Conservation (phyloP, 2,888 invertebrate genomes). For the Rhingia rostrata region DNA sequence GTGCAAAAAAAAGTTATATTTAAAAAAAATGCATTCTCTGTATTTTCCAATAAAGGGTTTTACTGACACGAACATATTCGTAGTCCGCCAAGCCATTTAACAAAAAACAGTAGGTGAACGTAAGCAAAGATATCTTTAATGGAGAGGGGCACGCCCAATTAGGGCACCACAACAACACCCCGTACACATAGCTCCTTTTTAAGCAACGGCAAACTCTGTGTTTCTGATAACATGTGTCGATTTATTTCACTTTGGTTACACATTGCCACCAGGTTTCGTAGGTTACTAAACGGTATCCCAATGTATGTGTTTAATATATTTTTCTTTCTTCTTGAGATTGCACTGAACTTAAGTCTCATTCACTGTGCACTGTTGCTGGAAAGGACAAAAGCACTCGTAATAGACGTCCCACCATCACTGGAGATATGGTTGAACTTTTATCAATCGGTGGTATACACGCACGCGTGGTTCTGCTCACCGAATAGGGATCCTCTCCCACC, state of each 20-base stretch:
- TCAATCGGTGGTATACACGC: conserved; percentile 50
- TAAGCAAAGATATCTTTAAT: conserved; percentile 47
- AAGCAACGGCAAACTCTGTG: conserved; percentile 51
- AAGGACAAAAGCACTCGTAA: conserved; percentile 62
- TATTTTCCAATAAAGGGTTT: conserved; percentile 9
- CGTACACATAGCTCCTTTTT: conserved; percentile 57
- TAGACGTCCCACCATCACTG: conserved; percentile 53
- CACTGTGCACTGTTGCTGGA: conserved; percentile 49
- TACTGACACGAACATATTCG: not conserved
- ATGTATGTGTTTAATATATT: conserved; percentile 32
- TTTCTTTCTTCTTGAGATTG: conserved; percentile 50
- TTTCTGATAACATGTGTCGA: conserved; percentile 71
- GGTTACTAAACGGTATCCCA: not conserved
- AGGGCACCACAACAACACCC: conserved; percentile 32
- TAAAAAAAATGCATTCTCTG: not conserved
- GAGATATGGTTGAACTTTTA: conserved; percentile 53
- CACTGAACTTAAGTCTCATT: conserved; percentile 54
- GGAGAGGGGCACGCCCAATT: conserved; percentile 60
- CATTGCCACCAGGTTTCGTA: conserved; percentile 44
- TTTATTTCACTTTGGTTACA: conserved; percentile 56
- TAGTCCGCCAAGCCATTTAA: not conserved
- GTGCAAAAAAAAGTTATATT: not conserved
- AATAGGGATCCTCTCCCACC: conserved; percentile 36
- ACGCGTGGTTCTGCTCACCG: conserved; percentile 45
- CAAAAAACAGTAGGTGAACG: conserved; percentile 40